phyloP scores from a whole-genome alignment of 2,888 invertebrate species.

The Diachrysia chrysitis region DNA sequence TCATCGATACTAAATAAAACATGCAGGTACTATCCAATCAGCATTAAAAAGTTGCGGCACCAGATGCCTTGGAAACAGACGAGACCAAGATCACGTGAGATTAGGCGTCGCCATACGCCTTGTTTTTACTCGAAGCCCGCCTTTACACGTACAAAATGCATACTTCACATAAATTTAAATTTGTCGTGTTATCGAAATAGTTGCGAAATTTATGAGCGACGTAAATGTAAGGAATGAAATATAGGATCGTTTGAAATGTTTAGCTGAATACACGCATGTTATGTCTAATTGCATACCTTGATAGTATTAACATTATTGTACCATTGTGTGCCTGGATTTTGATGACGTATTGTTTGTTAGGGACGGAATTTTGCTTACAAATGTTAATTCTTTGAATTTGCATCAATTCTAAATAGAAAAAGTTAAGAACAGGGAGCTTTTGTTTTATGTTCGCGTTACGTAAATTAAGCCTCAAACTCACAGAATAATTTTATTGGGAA shows the following conservation, averaged over 20 bases:
- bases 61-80: constrained; percentile 67
- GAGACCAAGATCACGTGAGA: constrained; percentile 82
- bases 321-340: constrained; percentile 28
- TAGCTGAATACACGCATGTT: constrained; percentile 69
- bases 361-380: constrained; percentile 3
- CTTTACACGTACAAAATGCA: constrained; percentile 83
- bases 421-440: background rate
- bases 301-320: constrained; percentile 60
- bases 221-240: constrained; percentile 79
- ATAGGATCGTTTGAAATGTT: constrained; percentile 73
- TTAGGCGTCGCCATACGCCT: constrained; percentile 67
- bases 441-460: background rate
- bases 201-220: constrained; percentile 81
- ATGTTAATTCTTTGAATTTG: background rate
- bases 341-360: constrained; percentile 15
- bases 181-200: constrained; percentile 85
- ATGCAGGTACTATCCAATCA: constrained; percentile 38
- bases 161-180: constrained; percentile 86
- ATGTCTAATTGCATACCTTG: constrained; percentile 72
- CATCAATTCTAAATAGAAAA: background rate
- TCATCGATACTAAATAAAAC: constrained; percentile 14
- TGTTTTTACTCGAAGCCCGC: constrained; percentile 79
- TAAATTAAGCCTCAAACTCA: too few species aligned
- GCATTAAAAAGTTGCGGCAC: constrained; percentile 42
- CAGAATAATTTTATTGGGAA: too few species aligned